Evolutionary conservation across 1,140 invertebrate genomes (phyloP).

Genomic region (Drosophila sp.): DNA sequence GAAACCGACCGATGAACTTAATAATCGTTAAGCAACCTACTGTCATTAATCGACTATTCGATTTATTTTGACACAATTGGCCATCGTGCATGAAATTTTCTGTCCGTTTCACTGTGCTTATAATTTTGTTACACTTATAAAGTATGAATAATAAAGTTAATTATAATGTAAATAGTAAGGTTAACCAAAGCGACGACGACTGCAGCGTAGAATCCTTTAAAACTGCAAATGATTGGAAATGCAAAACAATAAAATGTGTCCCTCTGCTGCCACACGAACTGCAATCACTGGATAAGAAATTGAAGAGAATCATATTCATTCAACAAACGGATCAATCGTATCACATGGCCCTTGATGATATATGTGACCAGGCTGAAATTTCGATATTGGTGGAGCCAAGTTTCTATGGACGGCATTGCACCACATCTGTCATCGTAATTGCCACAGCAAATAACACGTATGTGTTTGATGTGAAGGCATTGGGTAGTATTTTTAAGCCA

Average conservation of each 20-base stretch:
- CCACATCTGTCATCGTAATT: constrained; percentile 43
- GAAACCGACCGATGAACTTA: too few relatives aligned
- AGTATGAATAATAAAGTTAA: not conserved
- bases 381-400: constrained; percentile 60
- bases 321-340: constrained; percentile 51
- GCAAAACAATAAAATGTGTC: not conserved
- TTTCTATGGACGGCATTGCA: constrained; percentile 59
- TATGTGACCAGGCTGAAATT: constrained; percentile 42
- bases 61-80: too few relatives aligned
- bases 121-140: not conserved
- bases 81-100: too few relatives aligned
- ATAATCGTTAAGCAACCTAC: too few relatives aligned
- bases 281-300: constrained; percentile 27
- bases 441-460: constrained; percentile 55
- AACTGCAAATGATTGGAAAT: constrained; percentile 1
- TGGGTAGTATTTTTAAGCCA: constrained; percentile 50
- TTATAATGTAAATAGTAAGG: not conserved
- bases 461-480: constrained; percentile 51
- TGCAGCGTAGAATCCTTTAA: constrained; percentile 14
- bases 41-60: too few relatives aligned
- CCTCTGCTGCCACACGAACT: constrained; percentile 34
- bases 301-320: constrained; percentile 38
- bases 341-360: constrained; percentile 48
- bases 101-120: too few relatives aligned
- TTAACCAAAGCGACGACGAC: constrained; percentile 3